phyloP scores from a whole-genome alignment of 2,797 vertebrate species.

The Myoxocephalus aenaeus region DNA sequence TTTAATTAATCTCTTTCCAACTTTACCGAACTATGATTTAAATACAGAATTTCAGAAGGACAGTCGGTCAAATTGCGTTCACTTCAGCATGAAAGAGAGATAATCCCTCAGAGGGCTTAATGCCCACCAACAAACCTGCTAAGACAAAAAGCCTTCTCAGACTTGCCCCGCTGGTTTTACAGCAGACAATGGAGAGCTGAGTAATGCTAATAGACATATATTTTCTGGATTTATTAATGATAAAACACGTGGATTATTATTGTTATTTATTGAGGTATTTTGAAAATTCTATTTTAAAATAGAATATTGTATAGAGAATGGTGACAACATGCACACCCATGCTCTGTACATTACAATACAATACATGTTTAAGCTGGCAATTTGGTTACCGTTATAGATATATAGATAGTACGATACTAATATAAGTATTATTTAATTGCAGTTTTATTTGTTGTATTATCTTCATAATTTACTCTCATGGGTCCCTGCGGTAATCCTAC shows the following conservation, averaged over 20 bases:
- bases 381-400: not conserved
- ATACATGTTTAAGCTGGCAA: not conserved
- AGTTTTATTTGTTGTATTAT: not conserved
- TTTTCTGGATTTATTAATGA: not conserved
- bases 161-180: constrained; percentile 11
- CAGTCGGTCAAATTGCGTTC: constrained; percentile 26
- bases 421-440: not conserved
- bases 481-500: not conserved
- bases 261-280: not conserved
- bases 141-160: constrained; percentile 60
- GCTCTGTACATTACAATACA: not conserved
- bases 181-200: not conserved
- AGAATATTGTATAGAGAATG: not conserved
- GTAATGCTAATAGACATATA: not conserved
- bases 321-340: not conserved
- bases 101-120: constrained; percentile 70
- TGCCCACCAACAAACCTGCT: constrained; percentile 49
- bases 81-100: constrained; percentile 48
- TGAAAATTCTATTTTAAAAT: too few relatives aligned
- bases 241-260: not conserved
- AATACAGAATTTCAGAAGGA: not conserved
- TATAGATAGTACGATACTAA: not conserved
- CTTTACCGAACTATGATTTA: not conserved
- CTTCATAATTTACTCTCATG: not conserved
- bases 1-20: too few relatives aligned